These are phyloP conservation scores for Sebastes taczanowskii DNA, from an alignment of 2,797 vertebrate genomes.

Conservation along the genomic window DNA sequence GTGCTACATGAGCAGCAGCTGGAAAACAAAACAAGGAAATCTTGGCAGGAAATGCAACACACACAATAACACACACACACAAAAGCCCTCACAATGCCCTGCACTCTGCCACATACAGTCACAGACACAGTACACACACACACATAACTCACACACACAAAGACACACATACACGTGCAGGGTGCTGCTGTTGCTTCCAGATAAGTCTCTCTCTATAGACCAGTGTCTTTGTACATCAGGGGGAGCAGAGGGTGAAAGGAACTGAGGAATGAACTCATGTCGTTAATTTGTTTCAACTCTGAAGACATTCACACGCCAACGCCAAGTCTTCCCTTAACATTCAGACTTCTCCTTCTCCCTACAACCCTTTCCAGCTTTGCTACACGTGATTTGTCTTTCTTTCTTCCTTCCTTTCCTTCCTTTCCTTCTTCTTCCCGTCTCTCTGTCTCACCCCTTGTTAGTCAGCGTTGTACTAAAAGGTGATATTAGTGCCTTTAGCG, in stretches of 20 bases:
- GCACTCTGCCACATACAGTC: neutral
- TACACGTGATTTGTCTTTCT: constrained; percentile 18
- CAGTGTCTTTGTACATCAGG: constrained; percentile 71
- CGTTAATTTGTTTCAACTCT: constrained; percentile 72
- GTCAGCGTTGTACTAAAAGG: constrained; percentile 67
- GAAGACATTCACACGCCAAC: constrained; percentile 35
- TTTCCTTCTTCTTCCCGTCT: neutral
- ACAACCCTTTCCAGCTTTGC: constrained; percentile 6
- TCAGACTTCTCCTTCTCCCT: constrained; percentile 15
- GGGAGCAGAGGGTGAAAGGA: constrained; percentile 57
- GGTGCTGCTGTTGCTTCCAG: constrained; percentile 70
- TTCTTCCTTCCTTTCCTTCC: constrained; percentile 4
- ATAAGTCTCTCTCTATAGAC: constrained; percentile 73
- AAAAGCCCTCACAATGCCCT: neutral
- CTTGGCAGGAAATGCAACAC: constrained; percentile 13
- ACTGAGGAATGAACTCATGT: constrained; percentile 65
- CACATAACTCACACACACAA: neutral
- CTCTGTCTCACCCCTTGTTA: constrained; percentile 46
- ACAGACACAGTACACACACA: constrained; percentile 1
- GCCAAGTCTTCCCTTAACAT: constrained; percentile 51
- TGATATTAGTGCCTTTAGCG: constrained; percentile 74
- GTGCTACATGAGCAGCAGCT: neutral
- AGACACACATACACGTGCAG: constrained; percentile 14
- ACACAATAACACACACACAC: neutral
- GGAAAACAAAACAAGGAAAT: constrained; percentile 11